Evolutionary conservation across 2,797 vertebrate species (phyloP), one percentile per base, ranked within the genome.

Genomic region (Poecilia picta): DNA sequence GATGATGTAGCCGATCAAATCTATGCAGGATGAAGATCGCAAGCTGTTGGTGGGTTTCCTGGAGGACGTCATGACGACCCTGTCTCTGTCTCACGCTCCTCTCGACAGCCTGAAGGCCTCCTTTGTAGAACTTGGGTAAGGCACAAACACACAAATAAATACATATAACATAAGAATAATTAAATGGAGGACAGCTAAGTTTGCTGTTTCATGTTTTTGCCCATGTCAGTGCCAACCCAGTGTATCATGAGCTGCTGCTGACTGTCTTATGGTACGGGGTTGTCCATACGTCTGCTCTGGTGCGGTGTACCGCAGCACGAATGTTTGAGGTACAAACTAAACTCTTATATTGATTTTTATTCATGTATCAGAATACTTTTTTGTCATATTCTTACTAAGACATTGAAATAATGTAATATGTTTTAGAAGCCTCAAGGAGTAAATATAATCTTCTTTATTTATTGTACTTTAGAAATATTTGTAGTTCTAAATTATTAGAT

Each of bases 211-310:
- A 39, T 70, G 1, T 57, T 45, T 25, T 13, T 79, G 78, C 85
- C 15, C 75, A 8, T 82, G 93, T 88, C 85, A 99, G 98, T 76
- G 97, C 98, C 83, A 99, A 99, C 85, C 98, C 98, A 59, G 98
- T 97, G 36, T 99, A 99, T 87, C 98, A 99, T 71, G 98, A 99
- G 87, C 88, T 99, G 70, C 91, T 99, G 12, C 93, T 99, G 87
- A 99, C 98, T 70, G 98, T 99, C 64, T 90, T 99, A 73, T 99
- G 98, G 98, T 99, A 99, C 83, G 98, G 98, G 8, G 98, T 99
- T 77, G 98, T 99, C 78, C 98, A 99, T 86, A 99, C 98, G 1
- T 99, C 98, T 5, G 98, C 98, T 55, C 97, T 99, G 73, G 98
- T 99, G 72, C 96, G 98, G 23, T 99, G 98, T 85, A 99, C 98